These are phyloP conservation scores for Athrips mouffetella DNA, from an alignment of 2,888 invertebrate species.

Conservation along the genomic window DNA sequence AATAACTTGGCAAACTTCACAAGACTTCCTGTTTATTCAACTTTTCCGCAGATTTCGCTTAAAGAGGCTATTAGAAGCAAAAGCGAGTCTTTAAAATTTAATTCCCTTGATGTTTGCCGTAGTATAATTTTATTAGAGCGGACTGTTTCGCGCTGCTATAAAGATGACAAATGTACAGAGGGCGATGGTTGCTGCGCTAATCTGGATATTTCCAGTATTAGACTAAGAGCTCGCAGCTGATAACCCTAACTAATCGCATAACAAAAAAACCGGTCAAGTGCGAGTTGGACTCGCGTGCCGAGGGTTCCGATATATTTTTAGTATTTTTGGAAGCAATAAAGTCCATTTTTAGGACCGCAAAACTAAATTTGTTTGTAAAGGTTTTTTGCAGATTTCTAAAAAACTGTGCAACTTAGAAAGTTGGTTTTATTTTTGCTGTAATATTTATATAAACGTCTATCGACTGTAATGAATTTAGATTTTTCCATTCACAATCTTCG, in stretches of 20 bases:
- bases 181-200: slow-evolving; percentile 20
- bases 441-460: no score
- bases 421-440: no score
- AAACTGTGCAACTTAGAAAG: no score
- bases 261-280: no score
- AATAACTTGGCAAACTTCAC: slow-evolving; percentile 16
- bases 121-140: slow-evolving; percentile 21
- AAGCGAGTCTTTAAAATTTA: slow-evolving; percentile 21
- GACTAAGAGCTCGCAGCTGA: background rate
- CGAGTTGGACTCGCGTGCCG: no score
- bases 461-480: no score
- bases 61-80: slow-evolving; percentile 19
- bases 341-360: no score
- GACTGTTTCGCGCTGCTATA: slow-evolving; percentile 21
- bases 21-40: slow-evolving; percentile 19
- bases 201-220: slow-evolving; percentile 15
- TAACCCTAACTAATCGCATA: background rate
- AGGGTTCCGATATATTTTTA: no score
- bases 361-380: no score
- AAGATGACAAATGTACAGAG: slow-evolving; percentile 29
- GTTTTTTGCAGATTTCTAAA: no score
- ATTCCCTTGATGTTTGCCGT: slow-evolving; percentile 21
- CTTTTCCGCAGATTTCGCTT: slow-evolving; percentile 19
- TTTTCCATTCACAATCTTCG: no score
- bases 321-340: no score